Evolutionary conservation across 2,113 vertebrate genomes (phyloP), one percentile per base, ranked within the genome.

Genomic region (Phyllopteryx taeniolatus): DNA sequence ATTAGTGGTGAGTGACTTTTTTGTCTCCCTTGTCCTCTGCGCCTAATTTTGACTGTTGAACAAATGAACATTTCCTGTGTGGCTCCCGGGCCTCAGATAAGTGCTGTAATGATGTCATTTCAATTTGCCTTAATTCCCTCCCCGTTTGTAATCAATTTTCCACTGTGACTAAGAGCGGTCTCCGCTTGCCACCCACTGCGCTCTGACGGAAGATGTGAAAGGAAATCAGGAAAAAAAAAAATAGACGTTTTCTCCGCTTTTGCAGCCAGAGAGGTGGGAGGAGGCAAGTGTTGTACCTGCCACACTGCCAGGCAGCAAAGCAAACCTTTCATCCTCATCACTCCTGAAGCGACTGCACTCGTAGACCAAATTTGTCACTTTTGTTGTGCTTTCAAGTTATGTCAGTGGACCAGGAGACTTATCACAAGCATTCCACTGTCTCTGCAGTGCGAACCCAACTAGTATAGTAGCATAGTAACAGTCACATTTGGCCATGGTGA

Each of bases 81-180:
- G 19, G 62, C 68, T 67, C 70, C 15, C 13, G 63, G 57, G 46
- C 20, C 69, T 12, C 15, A 67, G 74, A 85, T 77, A 79, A 82
- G 39, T 61, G 54, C 35, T 20, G 68, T 73, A 78, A 87, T 88
- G 75, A 85, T 86, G 81, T 83, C 9, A 86, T 86, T 90, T 70
- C 47, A 79, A 46, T 72, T 73, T 70, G 33, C 57, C 22, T 63
- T 77, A 74, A 83, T 86, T 75, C 53, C 78, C 64, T 54, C 66
- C 81, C 65, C 44, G 15, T 77, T 78, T 78, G 75, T 68, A 85
- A 88, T 90, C 80, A 85, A 84, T 91, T 89, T 87, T 13, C 64
- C 49, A 73, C 81, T 56, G 61, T 86, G 84, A 88, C 87, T 88
- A 89, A 87, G 80, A 73, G 72, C 70, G 67, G 83, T 83, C 75